Conservation (phyloP, 2,888 invertebrate genomes). For the Cephus runcator region DNA sequence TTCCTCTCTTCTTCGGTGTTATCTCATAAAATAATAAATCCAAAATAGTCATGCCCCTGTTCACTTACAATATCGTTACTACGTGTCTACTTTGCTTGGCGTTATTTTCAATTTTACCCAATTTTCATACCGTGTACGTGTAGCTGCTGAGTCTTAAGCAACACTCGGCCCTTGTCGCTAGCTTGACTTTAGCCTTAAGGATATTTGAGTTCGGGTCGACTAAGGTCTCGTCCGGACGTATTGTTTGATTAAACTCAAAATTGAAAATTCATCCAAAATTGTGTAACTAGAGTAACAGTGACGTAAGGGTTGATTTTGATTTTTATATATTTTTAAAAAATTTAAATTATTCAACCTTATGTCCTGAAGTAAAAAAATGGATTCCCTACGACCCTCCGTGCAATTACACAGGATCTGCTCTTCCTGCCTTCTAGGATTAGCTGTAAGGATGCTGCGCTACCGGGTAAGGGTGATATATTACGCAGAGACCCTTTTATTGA, state of each 20-base stretch:
- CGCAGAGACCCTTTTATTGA: neutral
- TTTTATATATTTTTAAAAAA: neutral
- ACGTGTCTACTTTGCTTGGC: neutral
- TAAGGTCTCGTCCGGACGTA: neutral
- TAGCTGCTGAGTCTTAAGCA: neutral
- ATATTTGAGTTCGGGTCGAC: neutral
- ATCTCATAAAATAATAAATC: too few relatives aligned
- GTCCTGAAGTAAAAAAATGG: neutral
- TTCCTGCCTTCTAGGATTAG: neutral
- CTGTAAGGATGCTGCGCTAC: neutral
- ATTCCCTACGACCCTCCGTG: neutral
- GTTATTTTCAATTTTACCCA: neutral
- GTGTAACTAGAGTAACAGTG: neutral
- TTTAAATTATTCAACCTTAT: neutral
- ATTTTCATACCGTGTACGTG: neutral
- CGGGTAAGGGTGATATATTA: neutral
- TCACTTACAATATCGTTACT: neutral
- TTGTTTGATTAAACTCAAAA: neutral
- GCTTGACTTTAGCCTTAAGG: neutral
- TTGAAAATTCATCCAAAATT: neutral
- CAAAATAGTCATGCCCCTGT: neutral
- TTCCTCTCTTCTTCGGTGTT: neutral
- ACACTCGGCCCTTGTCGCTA: neutral
- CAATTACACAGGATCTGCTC: neutral
- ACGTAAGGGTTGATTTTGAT: neutral